Base-by-base conservation (phyloP, 1,140 invertebrate genomes). In the Venustaconcha ellipsiformis region DNA sequence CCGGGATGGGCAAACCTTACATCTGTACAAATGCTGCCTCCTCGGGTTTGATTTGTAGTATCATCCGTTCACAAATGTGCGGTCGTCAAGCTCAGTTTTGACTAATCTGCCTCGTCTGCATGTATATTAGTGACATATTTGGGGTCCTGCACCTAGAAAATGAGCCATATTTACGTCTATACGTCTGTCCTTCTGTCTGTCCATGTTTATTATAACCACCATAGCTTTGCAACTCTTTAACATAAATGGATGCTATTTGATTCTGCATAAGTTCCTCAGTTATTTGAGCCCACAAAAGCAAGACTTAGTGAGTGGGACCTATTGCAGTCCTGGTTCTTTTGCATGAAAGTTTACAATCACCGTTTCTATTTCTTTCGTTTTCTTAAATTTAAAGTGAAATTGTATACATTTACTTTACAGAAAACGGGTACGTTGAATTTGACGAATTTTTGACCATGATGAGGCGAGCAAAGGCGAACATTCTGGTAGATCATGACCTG, bases 351-450 rank as follows among this genome's bases (percentile, higher is more conserved):
- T 4, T 67, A 26, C n/a, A 17, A 12, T 18, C 30, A 14, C 26
- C 18, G 26, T 57, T 17, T 48, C 13, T 18, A 70, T 26, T 70
- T 56, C 18, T 23, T 57, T 59, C 8, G 26, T 17, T 58, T 37
- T 67, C 6, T 67, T 37, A n/a, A n/a, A 17, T 18, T 71, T 18
- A 1, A 20, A 14, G 30, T 12, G 60, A 12, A 18, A 62, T 62
- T 12, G 8, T 4, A 62, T 48, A 48, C 62, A 62, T 68, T 65
- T 65, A 57, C 59, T 78, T 74, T 77, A 4, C 79, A 88, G 86
- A 88, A 76, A 88, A 88, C 70, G 86, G 86, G 14, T 88, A 75
- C 71, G 86, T 88, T 14, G 86, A 88, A 74, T 88, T 81, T 72
- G 86, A 88, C 70, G 86, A 88, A 76, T 88, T 87, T 80, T 64